Percentiles rank a stretch among this genome's conserved stretches.
These are phyloP conservation scores for Drosophila oshimai DNA, from an alignment of 1,140 invertebrate genomes.

Conservation along the genomic window DNA sequence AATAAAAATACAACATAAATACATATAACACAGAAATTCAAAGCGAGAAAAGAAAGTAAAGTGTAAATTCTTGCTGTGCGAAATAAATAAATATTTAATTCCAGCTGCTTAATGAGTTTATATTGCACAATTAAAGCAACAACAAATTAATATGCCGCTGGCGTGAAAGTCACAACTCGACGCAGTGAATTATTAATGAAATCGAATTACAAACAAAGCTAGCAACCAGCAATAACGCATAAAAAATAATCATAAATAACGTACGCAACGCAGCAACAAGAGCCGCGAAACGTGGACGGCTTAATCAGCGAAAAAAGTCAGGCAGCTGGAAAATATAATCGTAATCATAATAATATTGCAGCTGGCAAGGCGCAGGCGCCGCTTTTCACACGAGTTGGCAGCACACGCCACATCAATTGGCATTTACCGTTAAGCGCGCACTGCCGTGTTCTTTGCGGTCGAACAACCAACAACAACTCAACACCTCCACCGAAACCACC, in stretches of 20 bases:
- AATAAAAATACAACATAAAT: constrained; percentile 9
- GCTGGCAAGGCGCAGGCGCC: constrained; percentile 61
- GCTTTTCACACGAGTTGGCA: constrained; percentile 74
- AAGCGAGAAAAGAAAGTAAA: constrained; percentile 35
- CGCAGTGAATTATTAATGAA: constrained; percentile 69
- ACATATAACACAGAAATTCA: constrained; percentile 21
- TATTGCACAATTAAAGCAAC: constrained; percentile 71
- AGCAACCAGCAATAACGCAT: constrained; percentile 17
- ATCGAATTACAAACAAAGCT: constrained; percentile 49
- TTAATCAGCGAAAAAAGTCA: constrained; percentile 51
- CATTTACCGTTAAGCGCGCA: constrained; percentile 54
- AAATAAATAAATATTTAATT: constrained; percentile 45
- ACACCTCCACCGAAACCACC: constrained; percentile 49
- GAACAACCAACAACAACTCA: constrained; percentile 13
- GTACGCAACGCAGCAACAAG: constrained; percentile 20
- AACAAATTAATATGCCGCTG: constrained; percentile 64
- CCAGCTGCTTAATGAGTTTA: constrained; percentile 70
- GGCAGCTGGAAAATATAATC: constrained; percentile 22
- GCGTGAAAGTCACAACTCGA: constrained; percentile 68
- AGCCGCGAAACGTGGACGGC: constrained; percentile 27
- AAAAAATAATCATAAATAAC: constrained; percentile 35
- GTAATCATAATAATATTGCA: no score
- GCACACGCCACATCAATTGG: constrained; percentile 48
- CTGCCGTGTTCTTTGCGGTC: constrained; percentile 21
- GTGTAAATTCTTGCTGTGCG: constrained; percentile 43